Base-by-base conservation (phyloP, 2,113 vertebrate genomes). In the Eurystomus gularis region DNA sequence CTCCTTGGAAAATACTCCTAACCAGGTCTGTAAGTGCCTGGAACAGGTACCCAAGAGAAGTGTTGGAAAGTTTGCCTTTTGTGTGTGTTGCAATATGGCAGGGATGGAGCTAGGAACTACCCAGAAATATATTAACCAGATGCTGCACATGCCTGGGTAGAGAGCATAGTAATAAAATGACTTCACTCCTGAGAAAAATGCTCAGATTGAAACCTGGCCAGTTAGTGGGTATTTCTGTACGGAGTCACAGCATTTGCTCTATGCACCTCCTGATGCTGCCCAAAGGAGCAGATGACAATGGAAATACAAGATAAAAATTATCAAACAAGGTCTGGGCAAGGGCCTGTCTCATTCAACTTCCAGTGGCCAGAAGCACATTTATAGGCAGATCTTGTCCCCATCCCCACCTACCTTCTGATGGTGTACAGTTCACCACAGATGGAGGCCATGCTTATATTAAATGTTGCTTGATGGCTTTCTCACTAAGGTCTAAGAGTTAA, bases 91-190 rank as follows among this genome's bases (percentile, higher is more conserved):
- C 94, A 90, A 7, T 72, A 49, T 65, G 70, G 92, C 89, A 91
- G 86, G 66, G 72, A 75, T 93, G 86, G 81, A 92, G 86, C 70
- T 84, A 92, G 81, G 80, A 94, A 13, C 65, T 88, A 79, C 91
- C 90, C 90, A 96, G 94, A 40, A 96, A 94, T 96, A 92, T 69
- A 96, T 96, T 96, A 97, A 94, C 95, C 96, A 96, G 94, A 92
- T 95, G 95, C 92, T 96, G 88, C 86, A 93, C 55, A 69, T 89
- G 88, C 90, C 83, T 88, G 92, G 81, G 94, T 95, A 92, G 66
- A 78, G 35, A 95, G 77, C 35, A 4, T 7, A 65, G 88, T 57
- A 86, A 86, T 90, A 92, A 96, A 93, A 84, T 95, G 17, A 96
- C 83, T 96, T 96, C 92, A 93, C 49, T 92, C 64, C 77, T 78